Evolutionary conservation across 1,140 invertebrate species (phyloP).

Genomic region (Drosophila lowei): DNA sequence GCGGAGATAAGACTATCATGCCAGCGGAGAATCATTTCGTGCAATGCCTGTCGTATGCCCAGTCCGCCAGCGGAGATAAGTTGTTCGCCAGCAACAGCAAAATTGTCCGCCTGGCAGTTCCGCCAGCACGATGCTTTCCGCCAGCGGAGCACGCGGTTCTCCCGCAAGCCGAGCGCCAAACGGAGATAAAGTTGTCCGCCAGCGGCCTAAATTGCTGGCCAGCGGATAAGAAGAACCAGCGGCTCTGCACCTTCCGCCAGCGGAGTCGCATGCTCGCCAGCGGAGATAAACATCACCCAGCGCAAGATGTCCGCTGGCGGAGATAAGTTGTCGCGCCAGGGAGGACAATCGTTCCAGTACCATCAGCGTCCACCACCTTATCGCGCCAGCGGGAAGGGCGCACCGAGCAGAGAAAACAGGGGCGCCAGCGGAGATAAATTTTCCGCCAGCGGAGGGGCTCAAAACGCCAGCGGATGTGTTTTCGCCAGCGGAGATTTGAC

Average conservation of each 20-base stretch:
- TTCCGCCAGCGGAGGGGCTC: no score
- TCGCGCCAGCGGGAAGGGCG: no score
- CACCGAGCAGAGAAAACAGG: no score
- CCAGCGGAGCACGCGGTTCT: conserved; percentile 64
- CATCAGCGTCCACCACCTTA: not conserved
- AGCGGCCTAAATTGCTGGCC: conserved; percentile 62
- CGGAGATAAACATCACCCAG: conserved; percentile 67
- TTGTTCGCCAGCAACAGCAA: conserved; percentile 61
- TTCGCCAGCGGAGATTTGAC: no score
- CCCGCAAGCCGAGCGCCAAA: conserved; percentile 62
- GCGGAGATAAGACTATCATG: conserved; percentile 46
- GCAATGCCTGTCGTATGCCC: conserved; percentile 52
- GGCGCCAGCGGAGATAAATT: no score
- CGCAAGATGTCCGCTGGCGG: conserved; percentile 59
- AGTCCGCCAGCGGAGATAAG: no score
- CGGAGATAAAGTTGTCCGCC: conserved; percentile 46
- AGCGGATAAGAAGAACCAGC: conserved; percentile 44
- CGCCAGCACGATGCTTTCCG: conserved; percentile 60
- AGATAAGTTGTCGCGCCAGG: conserved; percentile 36
- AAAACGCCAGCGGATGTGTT: no score
- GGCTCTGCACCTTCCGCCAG: conserved; percentile 65
- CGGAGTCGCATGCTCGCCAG: conserved; percentile 66
- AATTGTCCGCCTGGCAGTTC: conserved; percentile 72
- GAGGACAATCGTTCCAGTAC: conserved; percentile 35
- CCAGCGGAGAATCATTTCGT: conserved; percentile 52